A percentile compares a stretch with the other conserved stretches of the same genome.
Evolutionary conservation across 2,797 vertebrate genomes (phyloP).

Genomic region (Aldrovandia affinis): DNA sequence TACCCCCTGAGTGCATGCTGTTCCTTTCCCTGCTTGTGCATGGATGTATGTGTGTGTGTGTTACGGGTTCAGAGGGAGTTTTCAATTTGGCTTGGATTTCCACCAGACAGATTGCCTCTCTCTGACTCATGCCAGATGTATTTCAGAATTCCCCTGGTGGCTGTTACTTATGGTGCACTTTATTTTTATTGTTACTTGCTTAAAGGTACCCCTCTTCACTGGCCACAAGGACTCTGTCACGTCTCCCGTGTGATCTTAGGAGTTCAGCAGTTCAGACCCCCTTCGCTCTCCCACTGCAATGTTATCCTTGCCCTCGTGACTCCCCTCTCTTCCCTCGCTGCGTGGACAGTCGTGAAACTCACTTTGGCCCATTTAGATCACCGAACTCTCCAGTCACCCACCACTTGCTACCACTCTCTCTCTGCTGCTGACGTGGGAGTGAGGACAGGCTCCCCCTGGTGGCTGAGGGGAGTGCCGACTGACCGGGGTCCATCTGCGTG

Average conservation of each 20-base stretch:
- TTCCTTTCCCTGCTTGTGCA: neutral
- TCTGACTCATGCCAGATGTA: constrained; percentile 9
- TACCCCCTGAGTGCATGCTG: too few relatives aligned
- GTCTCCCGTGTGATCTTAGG: neutral
- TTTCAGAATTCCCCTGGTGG: neutral
- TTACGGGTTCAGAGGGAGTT: neutral
- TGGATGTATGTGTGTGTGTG: neutral
- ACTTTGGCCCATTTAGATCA: neutral
- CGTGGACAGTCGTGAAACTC: neutral
- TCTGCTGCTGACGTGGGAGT: neutral
- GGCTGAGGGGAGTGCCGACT: neutral
- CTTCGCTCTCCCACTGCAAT: neutral
- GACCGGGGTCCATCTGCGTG: neutral
- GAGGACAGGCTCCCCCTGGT: neutral
- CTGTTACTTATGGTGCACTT: neutral
- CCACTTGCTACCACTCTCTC: neutral
- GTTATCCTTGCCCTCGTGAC: too few relatives aligned
- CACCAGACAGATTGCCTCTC: neutral
- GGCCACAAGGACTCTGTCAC: neutral
- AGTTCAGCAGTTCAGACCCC: neutral
- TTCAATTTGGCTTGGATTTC: neutral
- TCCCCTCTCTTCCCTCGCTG: neutral
- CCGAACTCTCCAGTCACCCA: neutral
- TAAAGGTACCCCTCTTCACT: neutral
- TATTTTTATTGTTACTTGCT: constrained; percentile 3